Conservation (phyloP, 2,888 invertebrate genomes). For the Agrilus biguttatus region DNA sequence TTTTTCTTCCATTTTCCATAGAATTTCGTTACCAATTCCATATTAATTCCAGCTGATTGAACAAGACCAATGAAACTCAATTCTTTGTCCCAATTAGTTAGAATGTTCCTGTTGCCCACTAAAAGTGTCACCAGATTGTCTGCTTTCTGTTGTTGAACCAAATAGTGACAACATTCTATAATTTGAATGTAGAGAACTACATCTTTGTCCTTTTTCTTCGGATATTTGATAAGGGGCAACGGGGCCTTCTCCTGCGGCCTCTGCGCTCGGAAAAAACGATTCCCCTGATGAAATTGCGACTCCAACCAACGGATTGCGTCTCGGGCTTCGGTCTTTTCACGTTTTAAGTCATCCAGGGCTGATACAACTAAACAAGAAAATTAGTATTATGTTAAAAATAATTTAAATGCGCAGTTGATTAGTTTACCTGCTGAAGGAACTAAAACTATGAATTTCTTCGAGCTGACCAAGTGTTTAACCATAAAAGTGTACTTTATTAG, state of each 20-base stretch:
- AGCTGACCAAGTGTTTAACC: conserved; percentile 69
- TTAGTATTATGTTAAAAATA: conserved; percentile 5
- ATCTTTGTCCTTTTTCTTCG: conserved; percentile 62
- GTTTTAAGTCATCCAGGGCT: conserved; percentile 77
- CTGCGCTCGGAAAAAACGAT: conserved; percentile 76
- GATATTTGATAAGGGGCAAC: conserved; percentile 56
- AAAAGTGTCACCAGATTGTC: conserved; percentile 61
- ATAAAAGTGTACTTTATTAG: conserved; percentile 61
- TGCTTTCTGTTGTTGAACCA: conserved; percentile 42
- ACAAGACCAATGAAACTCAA: conserved; percentile 68
- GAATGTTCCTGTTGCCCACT: conserved; percentile 40
- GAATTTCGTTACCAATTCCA: conserved; percentile 72
- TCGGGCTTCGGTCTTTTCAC: conserved; percentile 67
- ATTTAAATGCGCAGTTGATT: neutral
- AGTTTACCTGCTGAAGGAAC: conserved; percentile 73
- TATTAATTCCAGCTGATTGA: conserved; percentile 64
- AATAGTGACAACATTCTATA: conserved; percentile 70
- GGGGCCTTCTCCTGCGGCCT: conserved; percentile 66
- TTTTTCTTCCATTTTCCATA: conserved; percentile 74
- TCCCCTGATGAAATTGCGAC: conserved; percentile 71
- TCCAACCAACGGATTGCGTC: conserved; percentile 92
- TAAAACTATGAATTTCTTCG: conserved; percentile 73
- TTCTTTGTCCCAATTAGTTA: conserved; percentile 35
- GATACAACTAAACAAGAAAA: conserved; percentile 56
- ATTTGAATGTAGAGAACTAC: conserved; percentile 66